A percentile compares a stretch with the other conserved stretches of the same genome.
These are phyloP conservation scores for Eudyptes chrysolophus DNA, from an alignment of 2,113 vertebrate genomes.

Conservation along the genomic window DNA sequence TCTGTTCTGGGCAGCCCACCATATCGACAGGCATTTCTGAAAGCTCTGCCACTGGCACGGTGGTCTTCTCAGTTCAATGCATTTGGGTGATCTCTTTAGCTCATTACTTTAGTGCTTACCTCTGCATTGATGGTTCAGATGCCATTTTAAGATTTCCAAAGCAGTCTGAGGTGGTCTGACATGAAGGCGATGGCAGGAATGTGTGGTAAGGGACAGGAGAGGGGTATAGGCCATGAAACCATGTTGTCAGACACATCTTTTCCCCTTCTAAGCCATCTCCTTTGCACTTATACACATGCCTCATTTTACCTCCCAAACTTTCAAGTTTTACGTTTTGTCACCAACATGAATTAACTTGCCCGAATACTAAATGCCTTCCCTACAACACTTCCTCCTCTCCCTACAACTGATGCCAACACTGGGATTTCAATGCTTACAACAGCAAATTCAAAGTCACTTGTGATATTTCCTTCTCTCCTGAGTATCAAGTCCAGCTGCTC, in stretches of 20 bases:
- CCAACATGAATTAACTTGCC: background rate
- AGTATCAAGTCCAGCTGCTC: background rate
- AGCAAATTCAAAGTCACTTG: background rate
- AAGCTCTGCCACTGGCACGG: background rate
- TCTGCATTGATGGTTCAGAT: background rate
- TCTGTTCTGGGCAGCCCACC: background rate
- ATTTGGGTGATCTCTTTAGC: background rate
- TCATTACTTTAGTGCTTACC: background rate
- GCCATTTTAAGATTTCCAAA: background rate
- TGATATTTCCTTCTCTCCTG: background rate
- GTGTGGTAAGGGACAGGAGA: background rate
- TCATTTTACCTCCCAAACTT: background rate
- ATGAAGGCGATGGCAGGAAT: accelerated
- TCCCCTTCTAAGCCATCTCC: background rate
- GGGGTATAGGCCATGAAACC: background rate
- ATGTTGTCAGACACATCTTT: background rate
- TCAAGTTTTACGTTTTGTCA: background rate
- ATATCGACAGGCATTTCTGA: background rate
- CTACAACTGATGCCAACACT: background rate
- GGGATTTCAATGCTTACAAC: background rate
- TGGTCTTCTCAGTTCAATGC: background rate
- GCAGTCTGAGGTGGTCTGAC: background rate
- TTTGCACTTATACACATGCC: background rate
- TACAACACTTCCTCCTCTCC: background rate
- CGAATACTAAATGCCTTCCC: background rate